These are phyloP conservation scores for Henricia sp. DNA, from an alignment of 53 echinoderm and acorn worm genomes.

Conservation along the genomic window DNA sequence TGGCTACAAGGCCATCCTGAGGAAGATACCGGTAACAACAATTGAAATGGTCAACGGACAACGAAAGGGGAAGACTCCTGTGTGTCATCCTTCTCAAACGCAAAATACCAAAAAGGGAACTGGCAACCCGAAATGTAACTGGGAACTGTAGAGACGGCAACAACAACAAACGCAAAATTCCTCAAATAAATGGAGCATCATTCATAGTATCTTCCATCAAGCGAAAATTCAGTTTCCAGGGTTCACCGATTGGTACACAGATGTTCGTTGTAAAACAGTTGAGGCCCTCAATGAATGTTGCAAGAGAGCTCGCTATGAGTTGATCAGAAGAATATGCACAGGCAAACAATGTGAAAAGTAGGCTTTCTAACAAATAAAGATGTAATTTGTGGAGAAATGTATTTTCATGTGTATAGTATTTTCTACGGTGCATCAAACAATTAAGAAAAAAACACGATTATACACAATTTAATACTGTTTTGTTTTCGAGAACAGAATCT, in stretches of 20 bases:
- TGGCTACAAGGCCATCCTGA: neutral
- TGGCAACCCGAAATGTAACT: constrained; percentile 32
- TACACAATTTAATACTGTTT: too few relatives aligned
- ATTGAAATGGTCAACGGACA: neutral
- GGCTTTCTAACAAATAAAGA: too few relatives aligned
- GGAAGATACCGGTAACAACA: neutral
- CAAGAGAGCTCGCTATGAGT: constrained; percentile 1
- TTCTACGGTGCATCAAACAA: too few relatives aligned
- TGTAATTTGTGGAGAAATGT: too few relatives aligned
- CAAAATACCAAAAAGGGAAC: constrained; percentile 26
- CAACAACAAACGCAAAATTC: constrained; percentile 15
- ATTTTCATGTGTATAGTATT: too few relatives aligned
- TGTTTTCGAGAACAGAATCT: too few relatives aligned
- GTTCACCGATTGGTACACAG: constrained; percentile 24
- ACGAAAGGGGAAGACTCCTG: constrained; percentile 6
- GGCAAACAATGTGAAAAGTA: too few relatives aligned
- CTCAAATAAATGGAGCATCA: neutral
- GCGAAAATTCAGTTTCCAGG: neutral
- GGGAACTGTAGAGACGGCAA: constrained; percentile 21
- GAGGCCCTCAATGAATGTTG: constrained; percentile 31
- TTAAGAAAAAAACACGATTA: too few relatives aligned
- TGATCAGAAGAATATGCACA: neutral
- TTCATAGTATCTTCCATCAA: neutral
- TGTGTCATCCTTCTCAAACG: constrained; percentile 18
- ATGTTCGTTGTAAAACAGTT: constrained; percentile 5